phyloP scores from a whole-genome alignment of 1,140 invertebrate genomes.

The Venturia canescens region DNA sequence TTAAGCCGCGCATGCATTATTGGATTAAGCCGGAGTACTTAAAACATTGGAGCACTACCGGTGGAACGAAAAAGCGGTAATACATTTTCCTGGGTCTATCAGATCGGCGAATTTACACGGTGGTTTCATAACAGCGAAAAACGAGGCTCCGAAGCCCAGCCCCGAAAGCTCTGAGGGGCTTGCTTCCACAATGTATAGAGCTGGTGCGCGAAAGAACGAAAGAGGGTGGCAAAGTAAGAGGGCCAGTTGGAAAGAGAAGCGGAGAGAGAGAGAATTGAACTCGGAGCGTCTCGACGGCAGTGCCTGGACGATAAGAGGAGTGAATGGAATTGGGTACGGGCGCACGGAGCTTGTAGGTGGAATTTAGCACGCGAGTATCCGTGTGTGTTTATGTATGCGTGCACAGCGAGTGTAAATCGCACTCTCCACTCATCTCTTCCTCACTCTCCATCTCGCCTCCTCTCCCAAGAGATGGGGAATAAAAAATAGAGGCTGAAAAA shows the following conservation, averaged over 20 bases:
- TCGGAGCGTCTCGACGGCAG: slow-evolving; percentile 4
- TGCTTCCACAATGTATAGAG: neutral
- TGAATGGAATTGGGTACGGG: slow-evolving; percentile 19
- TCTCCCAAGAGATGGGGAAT: slow-evolving; percentile 3
- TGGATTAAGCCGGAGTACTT: too few relatives aligned
- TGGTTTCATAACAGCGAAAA: too few relatives aligned
- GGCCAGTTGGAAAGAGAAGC: neutral
- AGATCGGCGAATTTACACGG: too few relatives aligned
- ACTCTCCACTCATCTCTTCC: neutral
- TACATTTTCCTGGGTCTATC: too few relatives aligned
- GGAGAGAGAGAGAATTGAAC: neutral
- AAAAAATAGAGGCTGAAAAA: slow-evolving; percentile 14
- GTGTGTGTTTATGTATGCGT: neutral
- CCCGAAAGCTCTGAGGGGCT: slow-evolving; percentile 7
- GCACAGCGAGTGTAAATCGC: neutral
- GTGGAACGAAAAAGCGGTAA: too few relatives aligned
- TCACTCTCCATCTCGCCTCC: neutral
- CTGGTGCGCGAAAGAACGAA: slow-evolving; percentile 23
- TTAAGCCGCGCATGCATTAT: too few relatives aligned
- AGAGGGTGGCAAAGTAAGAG: slow-evolving; percentile 31
- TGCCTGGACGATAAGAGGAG: slow-evolving; percentile 14
- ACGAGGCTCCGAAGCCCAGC: neutral
- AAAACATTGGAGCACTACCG: too few relatives aligned
- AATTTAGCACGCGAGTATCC: neutral
- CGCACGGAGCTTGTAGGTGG: neutral